Base-by-base conservation (phyloP, 2,888 invertebrate genomes). In the Chironomus tentans region DNA sequence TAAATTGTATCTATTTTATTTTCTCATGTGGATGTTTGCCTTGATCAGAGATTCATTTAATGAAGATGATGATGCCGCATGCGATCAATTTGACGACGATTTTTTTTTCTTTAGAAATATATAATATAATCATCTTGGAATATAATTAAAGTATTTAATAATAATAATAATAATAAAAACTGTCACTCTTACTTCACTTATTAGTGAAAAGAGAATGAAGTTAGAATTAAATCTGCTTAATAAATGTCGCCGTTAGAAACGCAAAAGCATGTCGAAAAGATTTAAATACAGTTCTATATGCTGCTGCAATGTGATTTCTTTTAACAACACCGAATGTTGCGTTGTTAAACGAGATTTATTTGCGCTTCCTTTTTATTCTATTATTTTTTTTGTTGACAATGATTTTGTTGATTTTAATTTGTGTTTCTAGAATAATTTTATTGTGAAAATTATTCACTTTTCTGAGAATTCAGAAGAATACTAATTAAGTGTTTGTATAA, bases 161-260 rank as follows among this genome's bases (percentile, higher is more conserved):
- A n/a, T 28, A 38, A 38, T 38, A 38, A 38, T 38, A 38, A 38
- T 38, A 38, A 38, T 38, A 38, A 38, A 38, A 38, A 38, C 38
- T 38, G 38, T 38, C 38, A 38, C 38, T 38, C 38, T 38, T 38
- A 38, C 38, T 38, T 38, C 38, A 38, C 38, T 38, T 38, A 38
- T 38, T 38, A 38, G 15, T 18, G 18, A 56, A 65, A 65, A 65
- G 62, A 65, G 24, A 65, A 22, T 21, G 65, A 65, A 65, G 21
- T 15, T 15, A 65, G 7, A 65, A 24, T 65, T 12, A 65, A 21
- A 65, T 18, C 18, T 65, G 18, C 65, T n/a, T 24, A 65, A 65
- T 65, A 65, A 65, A 65, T 22, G 65, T 65, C 65, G 65, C 65
- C n/a, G 65, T 65, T 65, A 65, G 21, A 65, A 24, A 24, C n/a